A percentile compares a stretch with the other conserved stretches of the same genome.
Conservation (phyloP, 2,888 invertebrate species). For the Plagiodera versicolora region DNA sequence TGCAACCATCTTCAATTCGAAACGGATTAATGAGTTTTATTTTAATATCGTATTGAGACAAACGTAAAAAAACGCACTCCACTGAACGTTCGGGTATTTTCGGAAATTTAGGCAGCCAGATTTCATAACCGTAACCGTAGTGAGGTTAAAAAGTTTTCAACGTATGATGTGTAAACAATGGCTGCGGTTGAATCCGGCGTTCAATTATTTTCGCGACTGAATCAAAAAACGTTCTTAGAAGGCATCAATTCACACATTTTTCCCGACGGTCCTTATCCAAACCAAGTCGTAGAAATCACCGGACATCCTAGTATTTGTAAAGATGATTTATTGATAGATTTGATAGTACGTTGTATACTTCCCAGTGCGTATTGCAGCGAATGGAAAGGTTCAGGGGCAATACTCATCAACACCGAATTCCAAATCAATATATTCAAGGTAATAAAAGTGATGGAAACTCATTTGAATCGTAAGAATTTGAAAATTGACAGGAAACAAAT, state of each 20-base stretch:
- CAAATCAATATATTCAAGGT: conserved; percentile 42
- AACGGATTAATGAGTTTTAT: too few relatives aligned
- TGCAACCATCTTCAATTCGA: too few relatives aligned
- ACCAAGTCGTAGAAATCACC: conserved; percentile 40
- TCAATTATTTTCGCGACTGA: conserved; percentile 42
- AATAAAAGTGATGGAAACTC: conserved; percentile 40
- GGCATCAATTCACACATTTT: conserved; percentile 39
- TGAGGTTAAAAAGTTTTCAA: too few relatives aligned
- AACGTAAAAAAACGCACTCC: too few relatives aligned
- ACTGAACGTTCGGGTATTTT: too few relatives aligned
- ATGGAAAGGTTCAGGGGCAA: conserved; percentile 40
- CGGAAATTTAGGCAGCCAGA: too few relatives aligned
- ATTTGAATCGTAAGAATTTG: conserved; percentile 31
- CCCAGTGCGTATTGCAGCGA: conserved; percentile 33
- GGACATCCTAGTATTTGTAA: conserved; percentile 33
- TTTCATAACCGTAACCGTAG: too few relatives aligned
- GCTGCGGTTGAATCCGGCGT: conserved; percentile 41
- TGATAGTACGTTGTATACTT: conserved; percentile 40
- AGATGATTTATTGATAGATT: conserved; percentile 39
- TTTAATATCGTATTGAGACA: too few relatives aligned
- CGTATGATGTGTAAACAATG: background rate
- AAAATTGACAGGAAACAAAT: conserved; percentile 27
- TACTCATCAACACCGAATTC: conserved; percentile 40
- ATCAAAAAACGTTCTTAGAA: conserved; percentile 29
- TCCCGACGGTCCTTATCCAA: conserved; percentile 34